Evolutionary conservation across 2,113 vertebrate genomes (phyloP), one percentile per base, ranked within the genome.

Genomic region (Rhynchomys soricoides): DNA sequence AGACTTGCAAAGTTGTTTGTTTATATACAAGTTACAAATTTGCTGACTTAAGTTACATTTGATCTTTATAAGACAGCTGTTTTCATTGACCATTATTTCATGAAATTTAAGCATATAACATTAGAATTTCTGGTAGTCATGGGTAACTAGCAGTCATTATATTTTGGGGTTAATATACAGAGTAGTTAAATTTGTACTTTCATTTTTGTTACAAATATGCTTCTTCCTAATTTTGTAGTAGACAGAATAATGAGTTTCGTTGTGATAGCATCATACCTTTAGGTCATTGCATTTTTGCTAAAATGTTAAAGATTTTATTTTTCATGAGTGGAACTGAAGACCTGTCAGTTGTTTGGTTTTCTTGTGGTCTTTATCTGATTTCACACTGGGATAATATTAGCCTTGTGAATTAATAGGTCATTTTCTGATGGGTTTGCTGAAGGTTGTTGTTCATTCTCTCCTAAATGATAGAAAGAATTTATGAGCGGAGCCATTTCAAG

Each of bases 381-480:
- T 93, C 34, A 88, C 74, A 48, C 29, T 70, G 90, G 34, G 21
- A 29, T 77, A 77, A 70, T 86, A 91, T 86, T 81, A 89, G 34
- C 37, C 57, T 89, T 85, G 13, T 90, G 89, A 96, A 79, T 68
- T 62, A 90, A 31, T 95, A 78, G 43, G 9, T n/a, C 12, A 52
- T 93, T 96, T 95, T 87, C 81, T 93, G 50, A 79, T 73, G 59
- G 88, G 15, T 70, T 87, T 95, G 24, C 93, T 52, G 37, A 77
- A n/a, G 70, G 31, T 92, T 92, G 37, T 9, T 74, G 78, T 40
- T 94, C 45, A 64, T 88, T 83, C 37, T 71, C 21, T 62, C 40
- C 64, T 75, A 57, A 90, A 37, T 91, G 21, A 66, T 92, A 75
- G 34, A 64, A 64, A 89, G 66, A 96, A 77, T 96, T 95, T 93